Evolutionary conservation across 2,113 vertebrate genomes (phyloP).

Genomic region (Elephantulus edwardii): DNA sequence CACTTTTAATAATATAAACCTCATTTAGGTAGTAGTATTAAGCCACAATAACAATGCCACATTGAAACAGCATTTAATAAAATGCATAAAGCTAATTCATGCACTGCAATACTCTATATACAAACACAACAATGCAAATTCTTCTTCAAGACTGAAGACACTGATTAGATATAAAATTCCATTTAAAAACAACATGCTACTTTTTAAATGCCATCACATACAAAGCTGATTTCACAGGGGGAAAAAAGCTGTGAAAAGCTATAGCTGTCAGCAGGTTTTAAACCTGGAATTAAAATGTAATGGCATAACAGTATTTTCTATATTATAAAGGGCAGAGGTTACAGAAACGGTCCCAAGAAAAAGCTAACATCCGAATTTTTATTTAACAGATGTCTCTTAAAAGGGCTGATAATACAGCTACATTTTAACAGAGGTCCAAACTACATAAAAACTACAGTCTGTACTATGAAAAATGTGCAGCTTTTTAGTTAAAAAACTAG

Average conservation of each 20-base stretch:
- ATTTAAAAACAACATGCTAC: slow-evolving; percentile 92
- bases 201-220: slow-evolving; percentile 80
- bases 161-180: slow-evolving; percentile 89
- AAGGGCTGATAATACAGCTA: slow-evolving; percentile 54
- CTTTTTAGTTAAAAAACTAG: slow-evolving; percentile 68
- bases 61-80: slow-evolving; percentile 93
- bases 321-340: slow-evolving; percentile 66
- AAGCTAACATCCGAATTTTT: slow-evolving; percentile 60
- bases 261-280: slow-evolving; percentile 73
- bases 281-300: slow-evolving; percentile 76
- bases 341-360: slow-evolving; percentile 76
- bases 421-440: slow-evolving; percentile 37
- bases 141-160: slow-evolving; percentile 86
- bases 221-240: slow-evolving; percentile 75
- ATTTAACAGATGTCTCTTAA: slow-evolving; percentile 56
- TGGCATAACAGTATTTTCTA: slow-evolving; percentile 65
- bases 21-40: slow-evolving; percentile 86
- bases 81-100: slow-evolving; percentile 94
- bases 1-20: slow-evolving; percentile 88
- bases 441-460: slow-evolving; percentile 55
- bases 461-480: slow-evolving; percentile 64
- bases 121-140: slow-evolving; percentile 92
- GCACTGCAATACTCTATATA: slow-evolving; percentile 94
- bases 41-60: slow-evolving; percentile 91
- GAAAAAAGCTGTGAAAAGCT: slow-evolving; percentile 64